These are phyloP conservation scores for Nannospalax galili DNA, from an alignment of 2,113 vertebrate genomes.

Conservation along the genomic window DNA sequence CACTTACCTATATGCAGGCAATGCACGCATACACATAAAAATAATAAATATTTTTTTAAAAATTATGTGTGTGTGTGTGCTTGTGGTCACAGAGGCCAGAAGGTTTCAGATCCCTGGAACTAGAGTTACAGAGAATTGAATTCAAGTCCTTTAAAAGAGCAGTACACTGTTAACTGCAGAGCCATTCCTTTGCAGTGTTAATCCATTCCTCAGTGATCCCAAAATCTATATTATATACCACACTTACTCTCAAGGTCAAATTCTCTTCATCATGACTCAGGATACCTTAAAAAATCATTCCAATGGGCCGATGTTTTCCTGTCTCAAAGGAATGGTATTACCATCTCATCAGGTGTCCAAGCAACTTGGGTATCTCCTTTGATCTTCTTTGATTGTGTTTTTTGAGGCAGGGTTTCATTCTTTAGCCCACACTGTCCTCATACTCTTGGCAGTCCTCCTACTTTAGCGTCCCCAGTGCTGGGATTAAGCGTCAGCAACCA, in stretches of 20 bases:
- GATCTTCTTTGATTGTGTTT: not conserved
- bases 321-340: not conserved
- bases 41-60: no score
- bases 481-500: not conserved
- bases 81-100: no score
- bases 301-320: not conserved
- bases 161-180: not conserved
- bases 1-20: no score
- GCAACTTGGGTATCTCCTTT: not conserved
- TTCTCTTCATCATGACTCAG: not conserved
- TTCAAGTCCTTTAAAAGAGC: not conserved
- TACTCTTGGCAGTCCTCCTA: not conserved
- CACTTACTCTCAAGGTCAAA: not conserved
- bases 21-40: no score
- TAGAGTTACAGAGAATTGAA: not conserved
- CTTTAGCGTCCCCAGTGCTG: not conserved
- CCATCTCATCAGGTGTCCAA: no score
- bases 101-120: no score
- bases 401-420: not conserved
- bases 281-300: not conserved
- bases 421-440: not conserved
- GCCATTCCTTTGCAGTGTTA: not conserved
- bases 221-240: not conserved
- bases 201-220: not conserved
- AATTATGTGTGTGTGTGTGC: no score